Base-by-base conservation (phyloP, 2,113 vertebrate genomes). In the Petrocephalus zakoni region DNA sequence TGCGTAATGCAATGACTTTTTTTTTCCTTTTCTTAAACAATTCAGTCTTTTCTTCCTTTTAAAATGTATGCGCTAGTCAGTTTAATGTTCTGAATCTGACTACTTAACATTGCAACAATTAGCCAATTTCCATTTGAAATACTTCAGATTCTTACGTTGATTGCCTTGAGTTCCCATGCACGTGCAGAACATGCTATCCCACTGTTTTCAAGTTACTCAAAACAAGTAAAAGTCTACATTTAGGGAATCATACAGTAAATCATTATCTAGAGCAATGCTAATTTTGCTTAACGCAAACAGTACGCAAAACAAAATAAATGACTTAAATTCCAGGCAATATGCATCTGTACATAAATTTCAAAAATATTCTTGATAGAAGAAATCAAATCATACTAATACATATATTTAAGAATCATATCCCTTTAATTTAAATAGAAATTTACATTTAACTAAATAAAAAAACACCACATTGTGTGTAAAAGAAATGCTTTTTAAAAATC, bases 141-240 rank as follows among this genome's bases (percentile, higher is more conserved):
- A 42, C 42, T 52, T 72, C n/a, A 19, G 42, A 37, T 21, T 87
- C 46, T 72, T 72, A 42, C 61, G n/a, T 19, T 52, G 42, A 49
- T 21, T 83, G 81, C 81, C 37, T 53, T 82, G 11, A 75, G 19
- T 82, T 37, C 37, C 49, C 88, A 88, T 88, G 88, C 78, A 84
- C 78, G 82, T 88, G 88, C 88, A 83, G 10, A 61, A 46, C 34
- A 88, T 88, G 87, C 78, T 58, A 61, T 64, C 37, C 84, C 22
- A 13, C 11, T 47, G 49, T 75, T 49, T 87, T 53, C 11, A 84
- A 61, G 19, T 37, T 25, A 19, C 37, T 61, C 52, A 10, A 42
- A 84, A 34, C 56, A 55, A 58, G 7, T 47, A 8, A 46, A 21
- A 34, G 53, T 88, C 37, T 78, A 88, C 68, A 52, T 49, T 52